Conservation (phyloP, 1,140 invertebrate species). For the Harlomillsia oculata region DNA sequence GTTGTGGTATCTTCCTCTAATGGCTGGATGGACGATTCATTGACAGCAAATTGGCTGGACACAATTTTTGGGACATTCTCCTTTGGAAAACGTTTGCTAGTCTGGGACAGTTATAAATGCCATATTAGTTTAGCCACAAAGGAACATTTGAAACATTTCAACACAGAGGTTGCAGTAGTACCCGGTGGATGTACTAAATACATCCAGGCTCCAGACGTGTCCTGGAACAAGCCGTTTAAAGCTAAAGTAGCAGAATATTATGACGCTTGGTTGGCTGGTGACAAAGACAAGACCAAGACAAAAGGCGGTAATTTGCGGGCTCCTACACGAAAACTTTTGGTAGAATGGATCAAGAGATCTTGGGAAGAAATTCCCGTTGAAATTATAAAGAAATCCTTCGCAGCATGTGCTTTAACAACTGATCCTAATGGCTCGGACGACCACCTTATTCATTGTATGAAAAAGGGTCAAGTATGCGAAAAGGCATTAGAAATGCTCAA, state of each 20-base stretch:
- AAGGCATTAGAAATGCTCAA: too few species aligned
- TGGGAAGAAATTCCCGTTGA: neutral
- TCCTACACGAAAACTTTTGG: neutral
- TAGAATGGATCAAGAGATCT: neutral
- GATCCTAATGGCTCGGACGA: neutral
- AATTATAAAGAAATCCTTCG: neutral
- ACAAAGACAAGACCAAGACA: neutral
- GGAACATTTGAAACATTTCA: neutral
- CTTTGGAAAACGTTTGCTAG: neutral
- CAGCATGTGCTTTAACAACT: neutral
- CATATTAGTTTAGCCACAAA: constrained; percentile 21
- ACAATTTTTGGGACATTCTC: neutral
- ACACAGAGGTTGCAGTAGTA: constrained; percentile 9
- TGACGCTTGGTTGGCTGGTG: neutral
- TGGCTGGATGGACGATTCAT: neutral
- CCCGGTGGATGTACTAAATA: constrained; percentile 32
- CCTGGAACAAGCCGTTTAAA: constrained; percentile 34
- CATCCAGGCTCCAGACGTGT: constrained; percentile 34
- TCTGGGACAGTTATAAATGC: constrained; percentile 5
- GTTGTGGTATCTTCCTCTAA: too few species aligned
- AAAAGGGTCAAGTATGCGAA: too few species aligned
- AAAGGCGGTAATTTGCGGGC: neutral
- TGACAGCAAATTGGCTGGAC: neutral
- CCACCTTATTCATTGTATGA: too few species aligned
- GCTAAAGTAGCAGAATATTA: neutral